These are phyloP conservation scores for Vanacampus margaritifer DNA, from an alignment of 2,113 vertebrate species.

Conservation along the genomic window DNA sequence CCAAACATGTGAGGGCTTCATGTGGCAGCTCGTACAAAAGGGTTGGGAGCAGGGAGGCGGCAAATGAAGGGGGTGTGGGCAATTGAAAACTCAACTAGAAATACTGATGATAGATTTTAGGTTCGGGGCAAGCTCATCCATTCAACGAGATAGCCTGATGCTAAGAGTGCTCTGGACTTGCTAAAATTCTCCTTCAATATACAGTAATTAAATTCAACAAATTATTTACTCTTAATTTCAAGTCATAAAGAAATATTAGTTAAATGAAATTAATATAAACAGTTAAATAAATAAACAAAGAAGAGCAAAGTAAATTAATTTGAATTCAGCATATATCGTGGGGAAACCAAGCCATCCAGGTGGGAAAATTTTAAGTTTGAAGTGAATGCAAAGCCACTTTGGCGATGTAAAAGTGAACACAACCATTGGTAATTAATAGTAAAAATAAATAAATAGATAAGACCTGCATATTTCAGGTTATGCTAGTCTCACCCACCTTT, in stretches of 20 bases:
- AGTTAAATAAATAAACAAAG: too few species aligned
- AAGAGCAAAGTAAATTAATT: too few species aligned
- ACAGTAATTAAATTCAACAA: too few species aligned
- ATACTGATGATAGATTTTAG: neutral
- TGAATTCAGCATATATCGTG: too few species aligned
- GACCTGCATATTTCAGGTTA: slow-evolving; percentile 22
- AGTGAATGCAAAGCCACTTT: neutral
- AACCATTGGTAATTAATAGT: neutral
- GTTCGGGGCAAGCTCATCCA: too few species aligned
- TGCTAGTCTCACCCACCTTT: slow-evolving; percentile 69
- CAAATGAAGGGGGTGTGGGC: slow-evolving; percentile 60
- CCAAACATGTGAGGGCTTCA: slow-evolving; percentile 62
- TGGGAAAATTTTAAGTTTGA: neutral
- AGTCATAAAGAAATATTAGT: too few species aligned
- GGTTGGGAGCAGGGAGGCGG: slow-evolving; percentile 8
- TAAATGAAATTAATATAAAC: too few species aligned
- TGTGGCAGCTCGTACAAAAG: slow-evolving; percentile 33
- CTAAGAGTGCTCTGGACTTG: too few species aligned
- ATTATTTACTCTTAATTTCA: too few species aligned
- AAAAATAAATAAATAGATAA: neutral
- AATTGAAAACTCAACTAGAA: slow-evolving; percentile 69
- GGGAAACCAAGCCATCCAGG: too few species aligned
- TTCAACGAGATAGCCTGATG: too few species aligned
- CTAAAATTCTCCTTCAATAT: too few species aligned
- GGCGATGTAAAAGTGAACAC: neutral